Percentiles rank a stretch among this genome's conserved stretches.
Evolutionary conservation across 2,888 invertebrate species (phyloP).

Genomic region (Caenorhabditis japonica): DNA sequence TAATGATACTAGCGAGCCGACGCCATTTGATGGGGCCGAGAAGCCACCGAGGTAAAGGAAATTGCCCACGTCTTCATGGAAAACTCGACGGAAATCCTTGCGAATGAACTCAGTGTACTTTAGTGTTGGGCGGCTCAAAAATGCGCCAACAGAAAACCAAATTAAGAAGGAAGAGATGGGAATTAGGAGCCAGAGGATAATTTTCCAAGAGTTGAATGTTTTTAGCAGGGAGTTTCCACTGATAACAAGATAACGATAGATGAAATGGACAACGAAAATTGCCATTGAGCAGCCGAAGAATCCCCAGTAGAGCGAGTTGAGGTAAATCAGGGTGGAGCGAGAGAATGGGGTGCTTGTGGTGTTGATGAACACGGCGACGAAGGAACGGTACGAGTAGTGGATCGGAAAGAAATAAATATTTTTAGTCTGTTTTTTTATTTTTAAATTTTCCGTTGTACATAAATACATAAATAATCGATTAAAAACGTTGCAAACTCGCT

Average conservation of each 20-base stretch:
- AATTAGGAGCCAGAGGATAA: constrained; percentile 1
- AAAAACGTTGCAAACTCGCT: too few species aligned
- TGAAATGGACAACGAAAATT: constrained; percentile 14
- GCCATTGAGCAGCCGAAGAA: constrained; percentile 10
- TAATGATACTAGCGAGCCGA: too few species aligned
- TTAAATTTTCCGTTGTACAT: too few species aligned
- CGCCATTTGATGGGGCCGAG: neutral
- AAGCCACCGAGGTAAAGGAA: constrained; percentile 9
- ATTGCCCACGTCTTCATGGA: neutral
- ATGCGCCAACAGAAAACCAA: neutral
- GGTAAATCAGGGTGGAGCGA: neutral
- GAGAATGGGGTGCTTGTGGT: neutral
- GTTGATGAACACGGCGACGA: constrained; percentile 10
- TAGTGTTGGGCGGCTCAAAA: neutral
- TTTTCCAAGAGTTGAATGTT: constrained; percentile 1
- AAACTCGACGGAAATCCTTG: neutral
- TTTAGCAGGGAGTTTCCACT: neutral
- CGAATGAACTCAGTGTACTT: too few species aligned
- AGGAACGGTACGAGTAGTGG: neutral
- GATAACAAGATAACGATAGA: constrained; percentile 21
- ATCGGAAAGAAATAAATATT: too few species aligned
- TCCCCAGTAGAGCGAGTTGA: constrained; percentile 10
- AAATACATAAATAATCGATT: too few species aligned
- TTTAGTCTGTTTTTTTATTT: too few species aligned
- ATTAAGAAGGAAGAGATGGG: neutral